phyloP scores from a whole-genome alignment of 2,113 vertebrate species.

The Prunella himalayana region DNA sequence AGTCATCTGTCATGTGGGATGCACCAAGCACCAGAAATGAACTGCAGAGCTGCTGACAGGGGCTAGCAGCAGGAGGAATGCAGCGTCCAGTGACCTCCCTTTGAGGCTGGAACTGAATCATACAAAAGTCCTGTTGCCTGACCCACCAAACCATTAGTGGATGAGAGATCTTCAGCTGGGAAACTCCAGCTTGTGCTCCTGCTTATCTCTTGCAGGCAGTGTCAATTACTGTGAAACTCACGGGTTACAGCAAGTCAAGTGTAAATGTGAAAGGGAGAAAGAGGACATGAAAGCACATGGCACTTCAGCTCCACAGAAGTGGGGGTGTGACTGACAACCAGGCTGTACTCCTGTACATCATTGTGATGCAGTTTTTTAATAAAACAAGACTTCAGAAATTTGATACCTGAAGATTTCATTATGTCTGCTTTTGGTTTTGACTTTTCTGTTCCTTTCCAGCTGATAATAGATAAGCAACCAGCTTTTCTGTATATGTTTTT shows the following conservation, averaged over 20 bases:
- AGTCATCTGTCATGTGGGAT: neutral
- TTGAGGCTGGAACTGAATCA: neutral
- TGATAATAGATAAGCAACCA: neutral
- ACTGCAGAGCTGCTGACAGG: neutral
- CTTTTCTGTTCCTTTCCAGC: neutral
- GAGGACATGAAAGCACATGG: neutral
- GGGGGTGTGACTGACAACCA: neutral
- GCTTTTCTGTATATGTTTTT: neutral
- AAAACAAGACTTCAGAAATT: neutral
- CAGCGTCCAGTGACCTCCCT: neutral
- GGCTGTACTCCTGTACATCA: neutral
- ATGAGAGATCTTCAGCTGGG: neutral
- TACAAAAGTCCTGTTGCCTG: neutral
- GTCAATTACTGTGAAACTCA: neutral
- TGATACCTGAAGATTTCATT: neutral
- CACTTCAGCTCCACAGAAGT: neutral
- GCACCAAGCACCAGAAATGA: neutral
- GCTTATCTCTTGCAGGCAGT: neutral
- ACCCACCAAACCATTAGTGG: neutral
- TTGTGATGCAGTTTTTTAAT: neutral
- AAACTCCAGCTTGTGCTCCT: neutral
- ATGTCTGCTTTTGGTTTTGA: rapidly evolving
- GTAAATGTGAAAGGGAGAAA: neutral
- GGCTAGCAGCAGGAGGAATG: neutral
- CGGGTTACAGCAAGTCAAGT: neutral